phyloP scores from a whole-genome alignment of 1,140 invertebrate genomes.

The Venturia canescens region DNA sequence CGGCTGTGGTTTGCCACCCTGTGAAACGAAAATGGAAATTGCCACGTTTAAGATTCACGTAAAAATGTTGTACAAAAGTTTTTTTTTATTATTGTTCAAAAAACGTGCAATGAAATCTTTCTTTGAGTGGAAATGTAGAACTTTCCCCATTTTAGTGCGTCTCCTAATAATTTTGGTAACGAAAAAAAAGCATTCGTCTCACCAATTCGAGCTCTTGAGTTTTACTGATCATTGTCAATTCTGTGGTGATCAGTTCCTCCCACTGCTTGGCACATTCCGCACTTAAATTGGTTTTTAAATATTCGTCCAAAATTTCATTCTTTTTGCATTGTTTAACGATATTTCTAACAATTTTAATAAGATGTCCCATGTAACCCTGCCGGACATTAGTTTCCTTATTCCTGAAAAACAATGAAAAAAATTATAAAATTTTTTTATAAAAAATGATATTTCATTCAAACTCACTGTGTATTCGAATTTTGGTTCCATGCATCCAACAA shows the following conservation, averaged over 20 bases:
- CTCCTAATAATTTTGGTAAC: too few relatives aligned
- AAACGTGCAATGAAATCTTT: too few relatives aligned
- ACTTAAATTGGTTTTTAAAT: constrained; percentile 78
- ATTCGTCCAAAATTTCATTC: constrained; percentile 72
- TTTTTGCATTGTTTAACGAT: constrained; percentile 77
- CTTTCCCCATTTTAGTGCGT: too few relatives aligned
- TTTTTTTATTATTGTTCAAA: too few relatives aligned
- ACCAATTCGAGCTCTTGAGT: constrained; percentile 79
- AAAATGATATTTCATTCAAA: constrained; percentile 51
- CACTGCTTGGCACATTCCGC: constrained; percentile 79
- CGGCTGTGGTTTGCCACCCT: constrained; percentile 62
- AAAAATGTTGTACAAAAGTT: too few relatives aligned
- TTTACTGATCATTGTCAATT: constrained; percentile 81
- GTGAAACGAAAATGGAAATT: too few relatives aligned
- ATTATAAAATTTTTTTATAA: background rate
- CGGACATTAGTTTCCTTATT: constrained; percentile 74
- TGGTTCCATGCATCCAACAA: constrained; percentile 83
- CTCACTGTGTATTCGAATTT: constrained; percentile 80
- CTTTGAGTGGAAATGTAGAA: too few relatives aligned
- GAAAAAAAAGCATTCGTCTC: constrained; percentile 45
- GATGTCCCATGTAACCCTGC: constrained; percentile 87
- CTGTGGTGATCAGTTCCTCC: constrained; percentile 79
- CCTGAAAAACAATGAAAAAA: constrained; percentile 54
- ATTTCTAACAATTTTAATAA: constrained; percentile 85
- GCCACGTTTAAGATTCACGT: too few relatives aligned